Percentiles rank a stretch among this genome's conserved stretches.
Evolutionary conservation across 1,140 invertebrate genomes (phyloP).

Genomic region (Plutomurus gul): DNA sequence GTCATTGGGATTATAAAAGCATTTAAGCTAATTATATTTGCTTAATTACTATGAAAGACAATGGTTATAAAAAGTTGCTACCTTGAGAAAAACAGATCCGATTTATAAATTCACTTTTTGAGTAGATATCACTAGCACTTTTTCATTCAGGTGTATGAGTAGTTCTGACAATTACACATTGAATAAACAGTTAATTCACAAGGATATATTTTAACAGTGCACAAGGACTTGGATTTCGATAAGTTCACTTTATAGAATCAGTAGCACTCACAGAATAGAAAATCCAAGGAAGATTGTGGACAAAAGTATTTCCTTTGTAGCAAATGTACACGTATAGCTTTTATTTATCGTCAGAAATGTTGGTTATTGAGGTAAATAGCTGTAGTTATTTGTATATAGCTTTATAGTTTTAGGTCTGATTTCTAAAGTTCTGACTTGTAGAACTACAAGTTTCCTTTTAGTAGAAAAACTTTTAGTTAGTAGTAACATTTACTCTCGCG

Average conservation of each 20-base stretch:
- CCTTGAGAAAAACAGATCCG: not conserved
- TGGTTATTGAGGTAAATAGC: not conserved
- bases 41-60: not conserved
- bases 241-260: too few species aligned
- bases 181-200: not conserved
- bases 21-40: not conserved
- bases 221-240: too few species aligned
- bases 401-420: not conserved
- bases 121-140: not conserved
- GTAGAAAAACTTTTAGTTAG: constrained; percentile 7
- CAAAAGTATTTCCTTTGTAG: too few species aligned
- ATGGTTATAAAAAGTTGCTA: not conserved
- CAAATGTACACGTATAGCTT: not conserved
- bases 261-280: too few species aligned
- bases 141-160: too few species aligned
- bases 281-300: too few species aligned
- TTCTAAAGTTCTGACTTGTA: constrained; percentile 16
- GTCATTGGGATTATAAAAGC: too few species aligned
- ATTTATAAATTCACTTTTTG: not conserved
- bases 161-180: too few species aligned
- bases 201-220: too few species aligned
- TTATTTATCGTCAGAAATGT: not conserved
- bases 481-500: not conserved
- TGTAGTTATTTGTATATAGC: not conserved
- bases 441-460: constrained; percentile 19